Percentiles rank a stretch among this genome's conserved stretches.
These are phyloP conservation scores for Cepaea nemoralis DNA, from an alignment of 1,140 invertebrate genomes.

Conservation along the genomic window DNA sequence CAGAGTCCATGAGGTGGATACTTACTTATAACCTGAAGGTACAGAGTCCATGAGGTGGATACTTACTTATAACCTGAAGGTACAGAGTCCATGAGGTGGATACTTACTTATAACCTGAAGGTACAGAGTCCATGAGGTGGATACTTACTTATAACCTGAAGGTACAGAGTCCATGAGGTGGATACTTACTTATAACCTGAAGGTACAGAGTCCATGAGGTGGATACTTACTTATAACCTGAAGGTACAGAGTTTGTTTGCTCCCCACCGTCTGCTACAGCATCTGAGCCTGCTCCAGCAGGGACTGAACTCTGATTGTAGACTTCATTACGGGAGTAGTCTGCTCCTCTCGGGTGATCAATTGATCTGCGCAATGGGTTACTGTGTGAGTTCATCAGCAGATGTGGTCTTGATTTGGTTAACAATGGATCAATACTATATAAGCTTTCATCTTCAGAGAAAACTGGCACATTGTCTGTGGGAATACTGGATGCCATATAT, in stretches of 20 bases:
- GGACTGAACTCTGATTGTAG: neutral
- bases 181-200: too few relatives aligned
- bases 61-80: too few relatives aligned
- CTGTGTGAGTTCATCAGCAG: neutral
- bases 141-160: too few relatives aligned
- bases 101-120: too few relatives aligned
- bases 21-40: too few relatives aligned
- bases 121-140: too few relatives aligned
- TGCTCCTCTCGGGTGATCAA: neutral
- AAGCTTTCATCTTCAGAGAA: neutral
- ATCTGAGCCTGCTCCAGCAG: neutral
- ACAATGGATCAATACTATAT: neutral
- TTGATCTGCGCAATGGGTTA: neutral
- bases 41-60: too few relatives aligned
- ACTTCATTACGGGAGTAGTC: neutral
- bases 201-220: too few relatives aligned
- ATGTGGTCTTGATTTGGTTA: conserved; percentile 4
- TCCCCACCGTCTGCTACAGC: neutral
- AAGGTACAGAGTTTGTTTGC: neutral
- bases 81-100: too few relatives aligned
- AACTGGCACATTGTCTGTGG: neutral
- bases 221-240: neutral
- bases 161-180: too few relatives aligned
- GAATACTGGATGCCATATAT: neutral
- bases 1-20: too few relatives aligned